phyloP scores from a whole-genome alignment of 2,113 vertebrate genomes.

The Poecilia latipinna region DNA sequence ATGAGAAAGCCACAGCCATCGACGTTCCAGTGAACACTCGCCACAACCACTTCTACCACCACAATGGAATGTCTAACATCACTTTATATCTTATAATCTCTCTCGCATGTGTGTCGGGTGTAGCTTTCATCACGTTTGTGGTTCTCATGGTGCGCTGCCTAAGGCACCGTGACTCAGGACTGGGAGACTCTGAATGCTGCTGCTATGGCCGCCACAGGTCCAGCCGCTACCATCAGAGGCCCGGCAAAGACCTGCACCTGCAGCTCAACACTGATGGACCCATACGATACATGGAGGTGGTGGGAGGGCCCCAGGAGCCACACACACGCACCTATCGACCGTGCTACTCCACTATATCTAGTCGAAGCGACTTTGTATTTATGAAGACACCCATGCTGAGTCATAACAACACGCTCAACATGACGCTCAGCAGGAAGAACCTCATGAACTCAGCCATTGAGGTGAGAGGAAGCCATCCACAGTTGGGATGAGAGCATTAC shows the following conservation, averaged over 20 bases:
- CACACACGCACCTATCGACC: conserved; percentile 86
- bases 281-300: conserved; percentile 91
- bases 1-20: conserved; percentile 78
- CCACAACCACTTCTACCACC: conserved; percentile 70
- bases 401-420: conserved; percentile 84
- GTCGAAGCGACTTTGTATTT: conserved; percentile 90
- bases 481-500: background rate
- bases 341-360: conserved; percentile 88
- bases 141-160: conserved; percentile 83
- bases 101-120: conserved; percentile 84
- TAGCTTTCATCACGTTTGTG: conserved; percentile 83
- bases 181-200: conserved; percentile 77
- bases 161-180: conserved; percentile 56
- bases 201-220: conserved; percentile 79
- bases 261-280: conserved; percentile 89
- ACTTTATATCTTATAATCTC: conserved; percentile 89
- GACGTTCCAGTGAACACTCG: conserved; percentile 76
- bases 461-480: conserved; percentile 60
- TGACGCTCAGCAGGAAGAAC: conserved; percentile 83
- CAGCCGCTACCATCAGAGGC: conserved; percentile 80
- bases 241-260: conserved; percentile 84
- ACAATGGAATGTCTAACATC: conserved; percentile 76
- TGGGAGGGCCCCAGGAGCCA: conserved; percentile 82
- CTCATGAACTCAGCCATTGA: conserved; percentile 80
- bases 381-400: conserved; percentile 88